Base-by-base conservation (phyloP, 2,113 vertebrate species). In the Trichomycterus rosablanca region DNA sequence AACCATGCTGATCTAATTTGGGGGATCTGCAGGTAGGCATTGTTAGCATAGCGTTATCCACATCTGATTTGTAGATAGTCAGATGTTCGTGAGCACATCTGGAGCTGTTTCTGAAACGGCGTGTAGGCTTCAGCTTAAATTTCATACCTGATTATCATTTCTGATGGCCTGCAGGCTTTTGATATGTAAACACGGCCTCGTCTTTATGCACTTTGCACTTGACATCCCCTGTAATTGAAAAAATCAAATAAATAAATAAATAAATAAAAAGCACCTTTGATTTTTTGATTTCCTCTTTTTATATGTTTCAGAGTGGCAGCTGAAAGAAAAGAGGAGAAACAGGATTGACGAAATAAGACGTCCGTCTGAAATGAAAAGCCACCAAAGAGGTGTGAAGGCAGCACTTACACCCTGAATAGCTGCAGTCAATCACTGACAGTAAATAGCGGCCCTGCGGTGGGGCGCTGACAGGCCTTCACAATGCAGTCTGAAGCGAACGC, bases 291-390 rank as follows among this genome's bases (percentile, higher is more conserved):
- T 81, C 83, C 76, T 62, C 70, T 68, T 74, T 88, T 86, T 79
- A 89, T 89, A 71, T 80, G 89, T 89, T 90, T 92, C 80, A 80
- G 85, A 90, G 84, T 84, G 85, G 83, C 85, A 83, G 81, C 42
- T 78, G 76, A 77, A 72, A 66, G 75, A 73, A 74, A 59, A 65
- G 56, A 67, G 76, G 77, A 67, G 85, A 77, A 83, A 77, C 26
- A 58, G 19, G 84, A 80, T 83, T 81, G 87, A 86, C 83, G 80
- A 89, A 58, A 89, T 82, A 78, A 84, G 80, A 83, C 75, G 77
- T 84, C 85, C 84, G 89, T 84, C 89, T 87, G 84, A 85, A 89
- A 89, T 92, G 90, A 90, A 89, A 91, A 92, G 88, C 89, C 78
- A 82, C 63, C 82, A 87, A 90, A 82, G 88, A 87, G 86, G 80